phyloP scores from a whole-genome alignment of 2,888 invertebrate genomes.

The Temnothorax unifasciatus region DNA sequence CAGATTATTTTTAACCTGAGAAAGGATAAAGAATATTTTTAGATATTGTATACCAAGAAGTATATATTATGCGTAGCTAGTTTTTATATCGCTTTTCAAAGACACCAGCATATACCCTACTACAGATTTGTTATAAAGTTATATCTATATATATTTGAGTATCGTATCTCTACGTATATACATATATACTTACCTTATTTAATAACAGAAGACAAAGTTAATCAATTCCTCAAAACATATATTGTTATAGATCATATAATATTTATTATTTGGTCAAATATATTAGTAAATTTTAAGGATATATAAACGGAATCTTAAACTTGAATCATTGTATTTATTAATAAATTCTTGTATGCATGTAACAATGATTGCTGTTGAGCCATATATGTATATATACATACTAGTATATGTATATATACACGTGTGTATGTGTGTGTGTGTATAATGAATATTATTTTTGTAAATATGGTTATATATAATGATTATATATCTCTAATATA shows the following conservation, averaged over 20 bases:
- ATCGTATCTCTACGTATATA: slow-evolving; percentile 8
- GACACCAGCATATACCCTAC: not conserved
- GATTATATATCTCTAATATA: slow-evolving; percentile 65
- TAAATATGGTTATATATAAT: slow-evolving; percentile 67
- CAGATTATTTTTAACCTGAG: slow-evolving; percentile 24
- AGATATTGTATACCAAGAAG: slow-evolving; percentile 23
- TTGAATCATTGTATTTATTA: slow-evolving; percentile 74
- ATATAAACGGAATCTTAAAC: slow-evolving; percentile 58
- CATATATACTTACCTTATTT: slow-evolving; percentile 25
- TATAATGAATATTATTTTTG: slow-evolving; percentile 72
- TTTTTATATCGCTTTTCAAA: slow-evolving; percentile 30
- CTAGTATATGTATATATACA: slow-evolving; percentile 49
- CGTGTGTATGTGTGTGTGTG: slow-evolving; percentile 51
- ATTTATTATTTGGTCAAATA: not conserved
- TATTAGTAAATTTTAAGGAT: slow-evolving; percentile 46
- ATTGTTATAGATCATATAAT: slow-evolving; percentile 13
- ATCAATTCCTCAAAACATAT: not conserved
- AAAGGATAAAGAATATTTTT: slow-evolving; percentile 45
- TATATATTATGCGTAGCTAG: slow-evolving; percentile 28
- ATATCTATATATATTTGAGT: not conserved
- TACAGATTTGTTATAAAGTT: slow-evolving; percentile 1
- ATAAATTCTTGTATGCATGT: slow-evolving; percentile 74
- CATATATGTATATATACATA: slow-evolving; percentile 66
- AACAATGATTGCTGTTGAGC: slow-evolving; percentile 74
- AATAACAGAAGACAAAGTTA: not conserved